Base-by-base conservation (phyloP, 2,113 vertebrate species). In the Corapipo altera region DNA sequence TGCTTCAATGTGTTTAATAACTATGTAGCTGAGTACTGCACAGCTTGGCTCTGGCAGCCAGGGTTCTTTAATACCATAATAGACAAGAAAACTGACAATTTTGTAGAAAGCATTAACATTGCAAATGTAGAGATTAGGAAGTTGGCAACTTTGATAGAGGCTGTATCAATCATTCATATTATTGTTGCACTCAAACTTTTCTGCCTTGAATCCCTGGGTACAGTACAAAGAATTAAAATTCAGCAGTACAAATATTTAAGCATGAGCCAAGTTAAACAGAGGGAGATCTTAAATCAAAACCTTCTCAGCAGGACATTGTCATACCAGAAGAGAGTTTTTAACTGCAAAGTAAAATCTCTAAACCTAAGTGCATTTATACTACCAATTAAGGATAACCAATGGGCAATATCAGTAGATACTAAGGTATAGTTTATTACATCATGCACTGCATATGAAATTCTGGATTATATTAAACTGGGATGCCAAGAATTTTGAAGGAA, bases 81-180 rank as follows among this genome's bases (percentile, higher is more conserved):
- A 88, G 76, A 75, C 75, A 89, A 82, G 76, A 66, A 91, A 87
- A 72, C 52, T 64, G 87, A 93, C 70, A 91, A 72, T 79, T 93
- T 95, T 89, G 61, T 52, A 87, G 48, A 81, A 93, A 91, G 87
- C 43, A 85, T 91, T 91, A 92, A 61, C 58, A 83, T 75, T 85
- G 62, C 69, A 95, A 94, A 95, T 83, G 82, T 16, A 91, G 86
- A 94, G 69, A 92, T 91, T 74, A 95, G 51, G 16, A 57, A 85
- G 19, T 91, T 72, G 71, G 69, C 89, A 93, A 35, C 72, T 88
- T 89, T 85, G 91, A 70, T 70, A 81, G 73, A 76, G 37, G 24
- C 37, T 91, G 8, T 57, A 96, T 89, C 62, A 93, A 86, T 92
- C 84, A 87, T 85, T 91, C 39, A 9, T 70, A 82, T 92, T 93